phyloP scores from a whole-genome alignment of 2,797 vertebrate genomes.

The Apogon talboti region DNA sequence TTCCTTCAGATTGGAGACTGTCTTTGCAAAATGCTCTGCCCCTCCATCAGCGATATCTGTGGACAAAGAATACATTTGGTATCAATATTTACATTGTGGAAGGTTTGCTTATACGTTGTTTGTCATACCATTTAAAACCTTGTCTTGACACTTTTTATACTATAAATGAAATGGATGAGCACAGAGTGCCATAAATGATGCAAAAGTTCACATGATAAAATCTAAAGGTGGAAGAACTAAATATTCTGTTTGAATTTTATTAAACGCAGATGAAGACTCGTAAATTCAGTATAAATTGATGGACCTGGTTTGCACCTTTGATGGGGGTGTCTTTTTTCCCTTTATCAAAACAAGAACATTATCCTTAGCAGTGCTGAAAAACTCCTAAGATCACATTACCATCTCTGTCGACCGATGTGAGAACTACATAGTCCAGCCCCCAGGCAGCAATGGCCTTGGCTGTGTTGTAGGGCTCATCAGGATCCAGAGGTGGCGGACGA shows the following conservation, averaged over 20 bases:
- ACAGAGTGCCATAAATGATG: too few species aligned
- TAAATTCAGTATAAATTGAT: too few species aligned
- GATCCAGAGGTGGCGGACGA: conserved; percentile 89
- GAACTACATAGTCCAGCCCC: conserved; percentile 96
- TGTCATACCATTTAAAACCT: too few species aligned
- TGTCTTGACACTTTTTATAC: too few species aligned
- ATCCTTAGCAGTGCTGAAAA: neutral
- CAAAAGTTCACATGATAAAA: too few species aligned
- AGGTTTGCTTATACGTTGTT: neutral
- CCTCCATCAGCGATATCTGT: conserved; percentile 94
- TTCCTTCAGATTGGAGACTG: conserved; percentile 90
- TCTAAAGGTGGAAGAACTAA: too few species aligned
- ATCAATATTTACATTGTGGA: neutral
- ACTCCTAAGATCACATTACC: conserved; percentile 75
- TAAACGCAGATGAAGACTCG: too few species aligned
- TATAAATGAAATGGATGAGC: too few species aligned
- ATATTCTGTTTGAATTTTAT: too few species aligned
- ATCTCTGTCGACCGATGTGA: conserved; percentile 96
- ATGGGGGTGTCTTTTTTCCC: neutral
- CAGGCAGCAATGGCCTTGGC: conserved; percentile 92
- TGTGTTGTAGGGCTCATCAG: conserved; percentile 91
- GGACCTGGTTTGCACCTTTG: too few species aligned
- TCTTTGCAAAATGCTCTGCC: conserved; percentile 92
- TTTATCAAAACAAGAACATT: neutral
- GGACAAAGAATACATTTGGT: neutral